A percentile compares a stretch with the other conserved stretches of the same genome.
Evolutionary conservation across 2,888 invertebrate genomes (phyloP).

Genomic region (Julus scanicus): DNA sequence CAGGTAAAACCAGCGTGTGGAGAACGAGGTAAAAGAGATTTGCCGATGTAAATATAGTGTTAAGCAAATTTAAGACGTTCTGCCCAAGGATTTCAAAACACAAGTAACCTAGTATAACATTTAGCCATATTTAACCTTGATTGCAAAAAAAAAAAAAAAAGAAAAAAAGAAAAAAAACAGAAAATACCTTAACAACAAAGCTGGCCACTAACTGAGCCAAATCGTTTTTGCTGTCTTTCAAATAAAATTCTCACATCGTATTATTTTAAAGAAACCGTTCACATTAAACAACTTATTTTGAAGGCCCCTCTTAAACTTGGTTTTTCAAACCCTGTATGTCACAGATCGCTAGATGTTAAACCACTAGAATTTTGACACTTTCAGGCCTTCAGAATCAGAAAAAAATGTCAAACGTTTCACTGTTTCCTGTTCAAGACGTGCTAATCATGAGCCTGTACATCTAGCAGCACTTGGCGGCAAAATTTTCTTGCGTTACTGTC

Average conservation of each 20-base stretch:
- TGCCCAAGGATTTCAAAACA: background rate
- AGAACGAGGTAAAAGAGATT: background rate
- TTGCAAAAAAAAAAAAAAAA: background rate
- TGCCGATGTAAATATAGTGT: slow-evolving; percentile 3
- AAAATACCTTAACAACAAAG: background rate
- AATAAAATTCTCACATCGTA: background rate
- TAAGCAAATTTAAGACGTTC: background rate
- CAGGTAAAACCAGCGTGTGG: background rate
- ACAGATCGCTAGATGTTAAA: background rate
- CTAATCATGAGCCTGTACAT: too few relatives aligned
- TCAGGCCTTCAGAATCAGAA: background rate
- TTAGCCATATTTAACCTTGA: slow-evolving; percentile 16
- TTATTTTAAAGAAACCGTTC: background rate
- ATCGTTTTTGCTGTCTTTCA: background rate
- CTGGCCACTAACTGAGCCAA: background rate
- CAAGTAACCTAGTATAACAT: slow-evolving; percentile 10
- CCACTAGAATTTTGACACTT: background rate
- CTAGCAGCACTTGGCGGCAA: too few relatives aligned
- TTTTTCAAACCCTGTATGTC: background rate
- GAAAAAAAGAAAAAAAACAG: too few relatives aligned
- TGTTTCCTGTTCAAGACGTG: background rate
- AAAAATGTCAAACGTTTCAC: background rate
- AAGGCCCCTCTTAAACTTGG: background rate
- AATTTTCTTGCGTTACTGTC: too few relatives aligned
- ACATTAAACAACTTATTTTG: background rate